Percentiles rank a stretch among this genome's conserved stretches.
phyloP scores from a whole-genome alignment of 1,140 invertebrate species.

The Magallana gigas region DNA sequence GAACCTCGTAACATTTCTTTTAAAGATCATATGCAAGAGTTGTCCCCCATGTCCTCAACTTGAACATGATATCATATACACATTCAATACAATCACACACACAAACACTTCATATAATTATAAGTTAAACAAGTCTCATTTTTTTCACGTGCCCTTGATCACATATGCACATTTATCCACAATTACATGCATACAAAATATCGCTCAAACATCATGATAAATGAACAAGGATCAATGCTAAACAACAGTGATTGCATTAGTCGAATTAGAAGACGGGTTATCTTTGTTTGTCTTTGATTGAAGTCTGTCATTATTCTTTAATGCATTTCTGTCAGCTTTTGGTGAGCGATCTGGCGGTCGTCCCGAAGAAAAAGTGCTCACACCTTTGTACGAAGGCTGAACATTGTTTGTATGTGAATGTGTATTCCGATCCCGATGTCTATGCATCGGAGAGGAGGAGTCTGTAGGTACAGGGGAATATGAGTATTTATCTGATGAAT shows the following conservation, averaged over 20 bases:
- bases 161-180: not conserved
- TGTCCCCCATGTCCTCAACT: no score
- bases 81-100: not conserved
- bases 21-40: no score
- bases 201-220: not conserved
- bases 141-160: not conserved
- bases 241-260: slow-evolving; percentile 31
- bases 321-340: slow-evolving; percentile 3
- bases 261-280: slow-evolving; percentile 30
- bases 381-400: slow-evolving; percentile 32
- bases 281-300: slow-evolving; percentile 26
- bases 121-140: not conserved
- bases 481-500: slow-evolving; percentile 47
- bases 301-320: slow-evolving; percentile 14
- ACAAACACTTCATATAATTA: not conserved
- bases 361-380: slow-evolving; percentile 38
- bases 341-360: slow-evolving; percentile 19
- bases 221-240: not conserved
- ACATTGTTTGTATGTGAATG: slow-evolving; percentile 42
- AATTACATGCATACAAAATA: not conserved
- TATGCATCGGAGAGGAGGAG: slow-evolving; percentile 56
- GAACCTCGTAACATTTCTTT: no score
- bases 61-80: no score
- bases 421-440: slow-evolving; percentile 45
- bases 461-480: slow-evolving; percentile 55